These are phyloP conservation scores for Vombatus ursinus DNA, from an alignment of 2,113 vertebrate species.

Conservation along the genomic window DNA sequence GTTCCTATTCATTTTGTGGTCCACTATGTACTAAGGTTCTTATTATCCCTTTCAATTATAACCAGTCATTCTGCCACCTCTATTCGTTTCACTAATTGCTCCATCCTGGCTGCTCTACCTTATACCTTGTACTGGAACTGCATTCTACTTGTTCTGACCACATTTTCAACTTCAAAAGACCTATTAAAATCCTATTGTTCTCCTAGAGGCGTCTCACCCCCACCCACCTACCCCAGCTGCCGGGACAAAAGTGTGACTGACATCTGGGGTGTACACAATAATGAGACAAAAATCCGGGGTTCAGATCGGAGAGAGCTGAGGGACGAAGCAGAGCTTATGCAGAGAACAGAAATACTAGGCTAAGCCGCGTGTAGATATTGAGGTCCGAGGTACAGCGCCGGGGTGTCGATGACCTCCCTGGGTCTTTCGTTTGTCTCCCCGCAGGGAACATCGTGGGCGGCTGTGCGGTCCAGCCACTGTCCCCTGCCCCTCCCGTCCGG, in stretches of 20 bases:
- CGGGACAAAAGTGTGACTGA: not conserved
- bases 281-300: not conserved
- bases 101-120: not conserved
- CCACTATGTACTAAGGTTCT: not conserved
- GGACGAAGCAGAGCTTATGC: not conserved
- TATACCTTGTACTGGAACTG: constrained; percentile 27
- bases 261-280: not conserved
- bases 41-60: not conserved
- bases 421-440: constrained; percentile 63
- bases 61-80: not conserved
- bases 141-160: constrained; percentile 25
- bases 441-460: constrained; percentile 74
- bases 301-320: not conserved
- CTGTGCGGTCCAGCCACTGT: constrained; percentile 63
- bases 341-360: constrained; percentile 27
- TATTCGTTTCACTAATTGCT: not conserved
- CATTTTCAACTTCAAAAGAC: constrained; percentile 6
- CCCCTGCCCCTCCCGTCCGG: constrained; percentile 73
- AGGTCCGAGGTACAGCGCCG: constrained; percentile 63
- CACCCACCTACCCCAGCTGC: not conserved
- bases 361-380: constrained; percentile 26
- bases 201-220: not conserved
- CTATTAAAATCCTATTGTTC: not conserved
- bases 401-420: constrained; percentile 58
- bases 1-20: not conserved